Evolutionary conservation across 2,888 invertebrate species (phyloP), one percentile per base, ranked within the genome.

Genomic region (Athripsodes cinereus): DNA sequence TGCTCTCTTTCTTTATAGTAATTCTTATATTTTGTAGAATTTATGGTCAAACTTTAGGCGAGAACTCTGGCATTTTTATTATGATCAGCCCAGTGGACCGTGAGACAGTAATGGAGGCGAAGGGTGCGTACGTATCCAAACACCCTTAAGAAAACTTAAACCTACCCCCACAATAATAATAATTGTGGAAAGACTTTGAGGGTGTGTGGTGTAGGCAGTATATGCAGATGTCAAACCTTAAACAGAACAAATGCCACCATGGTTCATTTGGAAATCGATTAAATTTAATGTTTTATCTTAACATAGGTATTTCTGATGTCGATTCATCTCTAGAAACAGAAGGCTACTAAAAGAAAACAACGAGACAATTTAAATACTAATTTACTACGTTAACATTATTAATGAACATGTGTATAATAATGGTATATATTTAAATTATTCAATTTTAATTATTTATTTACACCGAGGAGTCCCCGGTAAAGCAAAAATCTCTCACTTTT

Each of bases 31-130:
- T 13, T 3, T 40, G 13, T 40, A 46, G 74, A 78, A 79, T 79
- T 79, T 79, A 79, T 79, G 79, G 79, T 79, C 78, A 78, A 79
- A 79, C 75, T 79, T n/a, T 79, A 68, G 74, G 78, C 77, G 78
- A 76, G 57, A 53, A 52, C 53, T 54, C 74, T 74, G 74, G 76
- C 72, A 75, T 78, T 79, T 79, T 79, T 79, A 79, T 79, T 78
- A 79, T 78, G 78, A 78, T 78, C 78, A 78, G 74, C 69, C 68
- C 79, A 79, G 77, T 79, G 79, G 79, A 76, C 78, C 74, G 78
- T 77, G 78, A 79, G 78, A 78, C 76, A 75, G 76, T 76, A 75
- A 73, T 22, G 10, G 58, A 57, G 55, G 60, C 76, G 75, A 73
- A 31, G 3, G 58, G 60, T 57, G 60, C 58, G 56, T 34, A 13